A percentile compares a stretch with the other conserved stretches of the same genome.
phyloP scores from a whole-genome alignment of 2,888 invertebrate genomes.

The Agrenia bidenticulata region DNA sequence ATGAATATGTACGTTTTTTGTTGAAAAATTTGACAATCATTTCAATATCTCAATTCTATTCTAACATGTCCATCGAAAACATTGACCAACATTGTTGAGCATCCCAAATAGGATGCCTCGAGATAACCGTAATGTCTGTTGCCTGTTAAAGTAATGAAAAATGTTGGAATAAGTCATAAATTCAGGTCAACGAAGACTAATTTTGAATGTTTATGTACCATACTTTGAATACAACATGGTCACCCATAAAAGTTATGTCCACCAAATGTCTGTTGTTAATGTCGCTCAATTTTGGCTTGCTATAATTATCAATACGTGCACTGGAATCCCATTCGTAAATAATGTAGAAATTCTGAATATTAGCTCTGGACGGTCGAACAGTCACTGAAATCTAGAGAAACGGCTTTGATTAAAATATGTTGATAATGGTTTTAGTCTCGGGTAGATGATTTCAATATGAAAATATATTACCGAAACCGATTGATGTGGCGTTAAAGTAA shows the following conservation, averaged over 20 bases:
- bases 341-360: constrained; percentile 41
- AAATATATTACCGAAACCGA: constrained; percentile 23
- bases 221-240: constrained; percentile 42
- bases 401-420: neutral
- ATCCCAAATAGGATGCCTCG: constrained; percentile 37
- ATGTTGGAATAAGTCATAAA: neutral
- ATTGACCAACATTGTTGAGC: constrained; percentile 43
- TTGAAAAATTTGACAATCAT: too few species aligned
- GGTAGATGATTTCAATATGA: neutral
- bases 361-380: constrained; percentile 33
- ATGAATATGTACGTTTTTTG: too few species aligned
- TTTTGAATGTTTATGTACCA: neutral
- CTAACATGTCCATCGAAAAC: constrained; percentile 41
- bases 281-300: constrained; percentile 18
- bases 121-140: constrained; percentile 42
- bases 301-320: constrained; percentile 22
- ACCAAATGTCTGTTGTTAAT: constrained; percentile 31
- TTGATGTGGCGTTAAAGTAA: constrained; percentile 35
- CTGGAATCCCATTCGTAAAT: constrained; percentile 31
- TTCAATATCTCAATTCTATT: too few species aligned
- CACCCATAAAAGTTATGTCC: constrained; percentile 40
- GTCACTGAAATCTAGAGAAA: constrained; percentile 24
- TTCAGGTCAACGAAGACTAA: too few species aligned
- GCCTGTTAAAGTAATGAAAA: constrained; percentile 25
- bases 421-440: neutral